These are phyloP conservation scores for Pachypanchax playfairii DNA, from an alignment of 2,113 vertebrate genomes.

Conservation along the genomic window DNA sequence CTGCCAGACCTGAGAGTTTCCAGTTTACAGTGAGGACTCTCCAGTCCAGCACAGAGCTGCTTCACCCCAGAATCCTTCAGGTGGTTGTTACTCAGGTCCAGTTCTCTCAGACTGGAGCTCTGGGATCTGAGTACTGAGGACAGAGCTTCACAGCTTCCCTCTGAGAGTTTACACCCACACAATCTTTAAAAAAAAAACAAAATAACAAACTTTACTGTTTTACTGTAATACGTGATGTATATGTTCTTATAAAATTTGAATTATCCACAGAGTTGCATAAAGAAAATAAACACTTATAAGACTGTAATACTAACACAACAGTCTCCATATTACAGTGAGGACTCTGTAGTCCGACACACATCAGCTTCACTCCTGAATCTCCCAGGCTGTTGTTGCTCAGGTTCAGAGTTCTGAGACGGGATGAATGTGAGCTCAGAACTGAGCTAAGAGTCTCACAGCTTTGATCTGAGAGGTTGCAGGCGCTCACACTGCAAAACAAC, in stretches of 20 bases:
- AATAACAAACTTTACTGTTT: too few relatives aligned
- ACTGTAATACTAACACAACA: background rate
- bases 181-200: background rate
- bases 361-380: too few relatives aligned
- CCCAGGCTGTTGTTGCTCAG: background rate
- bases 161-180: constrained; percentile 11
- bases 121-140: background rate
- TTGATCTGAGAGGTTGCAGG: background rate
- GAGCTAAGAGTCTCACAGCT: background rate
- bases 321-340: background rate
- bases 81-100: constrained; percentile 29
- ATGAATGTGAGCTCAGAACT: background rate
- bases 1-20: background rate
- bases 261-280: too few relatives aligned
- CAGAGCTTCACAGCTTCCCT: constrained; percentile 19
- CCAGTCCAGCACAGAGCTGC: background rate
- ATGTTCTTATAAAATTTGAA: too few relatives aligned
- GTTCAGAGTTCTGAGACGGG: background rate
- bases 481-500: background rate
- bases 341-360: background rate
- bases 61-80: constrained; percentile 18
- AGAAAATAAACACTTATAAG: too few relatives aligned
- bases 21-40: too few relatives aligned
- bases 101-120: constrained; percentile 2
- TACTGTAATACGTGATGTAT: too few relatives aligned